Percentiles rank a stretch among this genome's conserved stretches.
Evolutionary conservation across 2,888 invertebrate genomes (phyloP).

Genomic region (Macaria notata): DNA sequence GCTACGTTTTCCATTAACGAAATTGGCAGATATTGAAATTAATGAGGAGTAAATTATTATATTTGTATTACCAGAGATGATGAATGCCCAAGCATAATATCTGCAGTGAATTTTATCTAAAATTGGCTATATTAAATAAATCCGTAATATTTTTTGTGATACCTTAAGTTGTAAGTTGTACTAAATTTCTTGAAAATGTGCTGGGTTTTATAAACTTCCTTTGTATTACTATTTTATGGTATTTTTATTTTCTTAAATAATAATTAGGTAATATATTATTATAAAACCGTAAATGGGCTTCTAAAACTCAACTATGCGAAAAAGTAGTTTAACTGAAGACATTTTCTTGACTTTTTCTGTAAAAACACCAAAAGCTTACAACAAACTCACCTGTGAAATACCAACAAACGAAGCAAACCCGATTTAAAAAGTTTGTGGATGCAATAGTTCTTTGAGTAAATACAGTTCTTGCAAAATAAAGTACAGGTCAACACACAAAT

Average conservation of each 20-base stretch:
- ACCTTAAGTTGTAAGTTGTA: no score
- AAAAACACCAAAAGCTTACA: no score
- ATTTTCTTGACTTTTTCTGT: no score
- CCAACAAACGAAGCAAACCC: slow-evolving; percentile 14
- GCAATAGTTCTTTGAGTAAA: slow-evolving; percentile 25
- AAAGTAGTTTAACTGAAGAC: no score
- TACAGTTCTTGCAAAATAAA: slow-evolving; percentile 26
- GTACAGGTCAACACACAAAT: slow-evolving; percentile 8
- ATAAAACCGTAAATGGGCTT: no score
- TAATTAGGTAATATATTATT: no score
- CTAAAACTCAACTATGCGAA: no score
- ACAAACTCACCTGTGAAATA: background rate
- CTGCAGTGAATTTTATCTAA: background rate
- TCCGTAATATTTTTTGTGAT: no score
- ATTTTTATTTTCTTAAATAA: no score
- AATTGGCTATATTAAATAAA: background rate
- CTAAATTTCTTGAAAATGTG: no score
- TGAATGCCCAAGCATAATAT: background rate
- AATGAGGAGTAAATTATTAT: slow-evolving; percentile 12
- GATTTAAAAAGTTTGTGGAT: slow-evolving; percentile 36
- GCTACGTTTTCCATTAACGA: slow-evolving; percentile 9
- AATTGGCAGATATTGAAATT: slow-evolving; percentile 19
- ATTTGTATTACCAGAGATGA: background rate
- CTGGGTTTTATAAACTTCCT: no score
- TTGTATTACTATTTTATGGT: no score